Evolutionary conservation across 2,888 invertebrate genomes (phyloP).

Genomic region (Drosophila putrida): DNA sequence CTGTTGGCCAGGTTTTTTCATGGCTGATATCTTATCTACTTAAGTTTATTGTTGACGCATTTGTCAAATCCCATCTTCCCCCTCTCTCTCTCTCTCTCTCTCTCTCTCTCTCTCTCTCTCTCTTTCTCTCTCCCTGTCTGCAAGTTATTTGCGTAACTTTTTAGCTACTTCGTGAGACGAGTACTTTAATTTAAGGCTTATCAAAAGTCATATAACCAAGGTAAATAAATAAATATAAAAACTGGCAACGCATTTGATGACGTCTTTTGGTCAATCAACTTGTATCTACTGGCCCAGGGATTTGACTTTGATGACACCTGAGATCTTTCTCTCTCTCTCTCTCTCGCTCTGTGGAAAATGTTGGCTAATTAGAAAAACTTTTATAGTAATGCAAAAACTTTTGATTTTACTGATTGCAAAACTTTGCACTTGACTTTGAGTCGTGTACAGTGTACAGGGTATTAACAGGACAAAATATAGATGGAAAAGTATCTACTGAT

Average conservation of each 20-base stretch:
- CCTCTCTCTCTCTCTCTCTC: neutral
- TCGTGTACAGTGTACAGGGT: conserved; percentile 4
- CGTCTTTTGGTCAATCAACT: conserved; percentile 52
- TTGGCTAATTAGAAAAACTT: conserved; percentile 71
- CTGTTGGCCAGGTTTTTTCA: conserved; percentile 5
- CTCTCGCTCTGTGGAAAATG: conserved; percentile 18
- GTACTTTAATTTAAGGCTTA: conserved; percentile 45
- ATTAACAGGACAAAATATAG: conserved; percentile 6
- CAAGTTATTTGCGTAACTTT: conserved; percentile 36
- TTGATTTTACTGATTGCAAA: conserved; percentile 73
- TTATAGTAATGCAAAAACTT: conserved; percentile 57
- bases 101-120: neutral
- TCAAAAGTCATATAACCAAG: conserved; percentile 51
- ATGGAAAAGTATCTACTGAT: conserved; percentile 12
- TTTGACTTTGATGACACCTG: conserved; percentile 51
- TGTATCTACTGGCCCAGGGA: conserved; percentile 3
- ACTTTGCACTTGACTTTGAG: conserved; percentile 55
- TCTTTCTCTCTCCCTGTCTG: neutral
- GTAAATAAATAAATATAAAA: conserved; percentile 17
- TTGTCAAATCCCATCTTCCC: conserved; percentile 3
- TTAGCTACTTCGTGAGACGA: conserved; percentile 22
- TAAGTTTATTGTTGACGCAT: conserved; percentile 39
- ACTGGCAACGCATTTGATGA: conserved; percentile 30
- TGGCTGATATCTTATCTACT: conserved; percentile 35
- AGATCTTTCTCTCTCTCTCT: neutral